A percentile compares a stretch with the other conserved stretches of the same genome.
These are phyloP conservation scores for Oryzias sinensis DNA, from an alignment of 2,797 vertebrate species.

Conservation along the genomic window DNA sequence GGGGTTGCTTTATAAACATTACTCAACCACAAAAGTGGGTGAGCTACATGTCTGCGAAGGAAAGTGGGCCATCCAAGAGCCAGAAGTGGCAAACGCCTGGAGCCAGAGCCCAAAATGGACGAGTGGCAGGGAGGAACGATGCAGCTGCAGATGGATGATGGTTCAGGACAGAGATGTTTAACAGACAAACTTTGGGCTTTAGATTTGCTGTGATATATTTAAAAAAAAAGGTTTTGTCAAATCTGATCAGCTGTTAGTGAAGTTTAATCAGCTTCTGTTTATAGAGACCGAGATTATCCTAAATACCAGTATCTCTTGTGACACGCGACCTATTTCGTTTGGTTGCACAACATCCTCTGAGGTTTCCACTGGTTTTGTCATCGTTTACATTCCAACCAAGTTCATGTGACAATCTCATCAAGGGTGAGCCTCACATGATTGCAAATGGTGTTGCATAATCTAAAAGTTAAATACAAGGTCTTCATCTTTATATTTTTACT, in stretches of 20 bases:
- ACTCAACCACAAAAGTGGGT: neutral
- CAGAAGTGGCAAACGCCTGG: constrained; percentile 5
- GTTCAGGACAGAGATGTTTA: too few species aligned
- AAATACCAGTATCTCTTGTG: constrained; percentile 3
- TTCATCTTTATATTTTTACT: neutral
- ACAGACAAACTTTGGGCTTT: too few species aligned
- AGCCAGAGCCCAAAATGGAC: constrained; percentile 8
- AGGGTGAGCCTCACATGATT: neutral
- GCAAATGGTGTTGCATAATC: neutral
- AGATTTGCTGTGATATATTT: neutral
- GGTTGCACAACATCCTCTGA: neutral
- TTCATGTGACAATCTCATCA: neutral
- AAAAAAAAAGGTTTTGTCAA: neutral
- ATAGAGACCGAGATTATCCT: neutral
- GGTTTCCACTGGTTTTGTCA: constrained; percentile 9
- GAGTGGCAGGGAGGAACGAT: constrained; percentile 2
- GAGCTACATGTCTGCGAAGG: neutral
- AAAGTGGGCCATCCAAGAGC: constrained; percentile 12
- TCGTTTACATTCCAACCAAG: neutral
- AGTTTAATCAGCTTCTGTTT: neutral
- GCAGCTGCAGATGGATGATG: neutral
- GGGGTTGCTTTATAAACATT: constrained; percentile 11
- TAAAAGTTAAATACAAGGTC: neutral
- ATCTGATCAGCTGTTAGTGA: neutral
- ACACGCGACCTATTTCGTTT: constrained; percentile 6